phyloP scores from a whole-genome alignment of 2,888 invertebrate species.

The Aleiodes alternator region DNA sequence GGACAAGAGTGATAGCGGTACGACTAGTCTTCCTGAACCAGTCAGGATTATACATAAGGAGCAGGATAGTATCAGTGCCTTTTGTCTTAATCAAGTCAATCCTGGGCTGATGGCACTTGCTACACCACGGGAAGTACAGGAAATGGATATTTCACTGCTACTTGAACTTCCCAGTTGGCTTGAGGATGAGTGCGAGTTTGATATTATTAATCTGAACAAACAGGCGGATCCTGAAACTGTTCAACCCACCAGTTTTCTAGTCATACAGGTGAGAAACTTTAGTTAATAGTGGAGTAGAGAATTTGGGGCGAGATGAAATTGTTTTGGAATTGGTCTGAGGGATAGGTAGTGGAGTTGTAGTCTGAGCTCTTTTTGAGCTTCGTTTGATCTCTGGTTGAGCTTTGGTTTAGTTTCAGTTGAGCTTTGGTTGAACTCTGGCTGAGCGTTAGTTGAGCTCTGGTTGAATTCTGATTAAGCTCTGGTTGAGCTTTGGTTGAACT shows the following conservation, averaged over 20 bases:
- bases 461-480: too few species aligned
- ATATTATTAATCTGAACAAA: conserved; percentile 88
- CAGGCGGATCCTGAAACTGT: conserved; percentile 82
- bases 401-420: too few species aligned
- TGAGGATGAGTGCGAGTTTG: conserved; percentile 98
- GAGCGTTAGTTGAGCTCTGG: too few species aligned
- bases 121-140: conserved; percentile 97
- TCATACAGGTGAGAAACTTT: conserved; percentile 83
- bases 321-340: too few species aligned
- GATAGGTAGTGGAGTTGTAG: too few species aligned
- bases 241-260: conserved; percentile 90
- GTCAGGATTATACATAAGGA: conserved; percentile 98
- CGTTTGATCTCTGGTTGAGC: too few species aligned
- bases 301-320: too few species aligned
- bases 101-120: conserved; percentile 92
- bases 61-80: conserved; percentile 97
- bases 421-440: too few species aligned
- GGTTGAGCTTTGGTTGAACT: too few species aligned
- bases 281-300: not conserved
- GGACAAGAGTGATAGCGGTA: conserved; percentile 72
- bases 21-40: conserved; percentile 82
- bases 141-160: conserved; percentile 96
- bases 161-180: conserved; percentile 95
- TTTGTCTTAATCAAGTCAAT: conserved; percentile 94
- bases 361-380: too few species aligned